Evolutionary conservation across 2,113 vertebrate genomes (phyloP), one percentile per base, ranked within the genome.

Genomic region (Apeltes quadracus): DNA sequence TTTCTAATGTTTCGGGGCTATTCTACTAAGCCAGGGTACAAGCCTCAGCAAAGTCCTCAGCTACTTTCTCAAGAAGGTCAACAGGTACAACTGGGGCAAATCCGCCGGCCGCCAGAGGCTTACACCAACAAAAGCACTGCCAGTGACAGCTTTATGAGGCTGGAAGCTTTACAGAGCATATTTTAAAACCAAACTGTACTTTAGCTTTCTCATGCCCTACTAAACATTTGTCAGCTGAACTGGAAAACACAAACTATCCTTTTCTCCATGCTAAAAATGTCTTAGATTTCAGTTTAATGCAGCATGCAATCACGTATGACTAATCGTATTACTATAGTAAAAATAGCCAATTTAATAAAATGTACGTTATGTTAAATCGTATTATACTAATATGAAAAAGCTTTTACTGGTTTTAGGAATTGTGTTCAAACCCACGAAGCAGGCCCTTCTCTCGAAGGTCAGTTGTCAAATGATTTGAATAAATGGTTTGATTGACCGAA

Each of bases 111-210:
- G 1, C 61, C 41, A 54, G 61, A 81, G 41, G 68, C 55, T 69
- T 70, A 78, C 62, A 67, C 55, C 57, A 71, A 78, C 53, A 81
- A 70, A 71, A 79, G 79, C 61, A 59, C 57, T 78, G 76, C 74
- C 75, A 80, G 67, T 83, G 85, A 84, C 79, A 81, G 75, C 43
- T 81, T 79, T 74, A 79, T 81, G 73, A 70, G 59, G 32, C 34
- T 81, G 70, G 53, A 51, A 79, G 53, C 39, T 76, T 78, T 46
- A 50, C 63, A 43, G 44, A 54, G 61, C 11, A 65, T 29, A 69
- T 63, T 76, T 63, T 72, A 78, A 84, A 63, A 63, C 71, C 61
- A 78, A 78, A 77, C 54, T 79, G 48, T 61, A 74, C 57, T 78
- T 61, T 41, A 18, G 27, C 43, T 32, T 70, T 76, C 18, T 50